phyloP scores from a whole-genome alignment of 2,797 vertebrate genomes.

The Odontamblyopus rebecca region DNA sequence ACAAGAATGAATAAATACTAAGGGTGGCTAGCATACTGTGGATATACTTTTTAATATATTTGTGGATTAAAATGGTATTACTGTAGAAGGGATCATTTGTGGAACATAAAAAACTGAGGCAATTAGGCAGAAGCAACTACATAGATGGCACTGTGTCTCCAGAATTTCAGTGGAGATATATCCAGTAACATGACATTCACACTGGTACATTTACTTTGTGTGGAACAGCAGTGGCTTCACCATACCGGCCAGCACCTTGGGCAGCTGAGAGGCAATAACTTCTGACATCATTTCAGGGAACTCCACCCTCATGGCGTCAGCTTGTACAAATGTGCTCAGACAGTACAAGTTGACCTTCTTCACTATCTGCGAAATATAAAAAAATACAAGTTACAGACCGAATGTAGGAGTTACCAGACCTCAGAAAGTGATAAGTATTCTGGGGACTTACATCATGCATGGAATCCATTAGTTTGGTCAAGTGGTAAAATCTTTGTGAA shows the following conservation, averaged over 20 bases:
- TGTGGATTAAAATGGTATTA: background rate
- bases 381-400: conserved; percentile 15
- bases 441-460: conserved; percentile 85
- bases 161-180: conserved; percentile 26
- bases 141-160: conserved; percentile 17
- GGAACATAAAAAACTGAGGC: conserved; percentile 16
- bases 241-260: conserved; percentile 97
- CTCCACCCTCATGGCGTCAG: conserved; percentile 91
- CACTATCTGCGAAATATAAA: conserved; percentile 83
- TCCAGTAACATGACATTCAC: conserved; percentile 36
- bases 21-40: conserved; percentile 9
- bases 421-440: background rate
- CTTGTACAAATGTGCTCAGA: conserved; percentile 96
- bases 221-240: conserved; percentile 97
- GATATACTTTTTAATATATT: conserved; percentile 9
- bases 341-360: conserved; percentile 97
- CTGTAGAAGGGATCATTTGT: background rate
- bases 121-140: conserved; percentile 16
- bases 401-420: background rate
- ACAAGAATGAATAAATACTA: background rate
- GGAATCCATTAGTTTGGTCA: conserved; percentile 94
- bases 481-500: conserved; percentile 94
- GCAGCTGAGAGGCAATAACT: conserved; percentile 94
- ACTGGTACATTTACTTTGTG: conserved; percentile 83
- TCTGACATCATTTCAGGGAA: conserved; percentile 99